Evolutionary conservation across 2,888 invertebrate species (phyloP).

Genomic region (Adelphocoris suturalis): DNA sequence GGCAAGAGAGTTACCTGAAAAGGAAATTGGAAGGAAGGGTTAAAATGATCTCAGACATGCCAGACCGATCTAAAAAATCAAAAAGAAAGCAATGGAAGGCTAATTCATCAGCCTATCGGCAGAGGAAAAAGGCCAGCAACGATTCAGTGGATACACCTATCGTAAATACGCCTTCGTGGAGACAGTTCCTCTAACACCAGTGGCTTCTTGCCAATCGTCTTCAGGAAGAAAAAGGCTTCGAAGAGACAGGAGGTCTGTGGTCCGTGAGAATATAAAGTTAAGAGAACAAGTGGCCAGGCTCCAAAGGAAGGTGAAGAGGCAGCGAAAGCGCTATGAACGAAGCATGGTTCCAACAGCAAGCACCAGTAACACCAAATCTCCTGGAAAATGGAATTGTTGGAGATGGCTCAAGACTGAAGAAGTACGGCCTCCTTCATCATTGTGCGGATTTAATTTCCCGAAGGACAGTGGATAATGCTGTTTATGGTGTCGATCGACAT

Average conservation of each 20-base stretch:
- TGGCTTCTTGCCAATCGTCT: constrained; percentile 23
- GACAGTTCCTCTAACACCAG: constrained; percentile 33
- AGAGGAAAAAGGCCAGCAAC: constrained; percentile 32
- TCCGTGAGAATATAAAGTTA: constrained; percentile 28
- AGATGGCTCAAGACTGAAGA: not conserved
- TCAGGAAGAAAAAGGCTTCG: constrained; percentile 23
- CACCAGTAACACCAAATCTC: too few relatives aligned
- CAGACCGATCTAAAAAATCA: constrained; percentile 27
- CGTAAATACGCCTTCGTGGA: not conserved
- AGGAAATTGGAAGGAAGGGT: constrained; percentile 25
- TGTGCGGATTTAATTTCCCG: not conserved
- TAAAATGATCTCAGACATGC: constrained; percentile 11
- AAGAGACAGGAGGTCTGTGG: constrained; percentile 23
- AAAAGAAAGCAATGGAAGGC: constrained; percentile 36
- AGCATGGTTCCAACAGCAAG: too few relatives aligned
- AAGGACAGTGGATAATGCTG: constrained; percentile 4
- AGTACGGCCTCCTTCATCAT: constrained; percentile 24
- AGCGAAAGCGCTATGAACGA: constrained; percentile 37
- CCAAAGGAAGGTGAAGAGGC: constrained; percentile 24
- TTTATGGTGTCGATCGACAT: too few relatives aligned
- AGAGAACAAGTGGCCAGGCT: constrained; percentile 37
- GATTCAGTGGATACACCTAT: constrained; percentile 42
- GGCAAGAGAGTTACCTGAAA: constrained; percentile 29
- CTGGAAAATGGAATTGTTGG: too few relatives aligned
- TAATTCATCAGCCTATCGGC: constrained; percentile 28